Base-by-base conservation (phyloP, 1,140 invertebrate species). In the Elymnias hypermnestra region DNA sequence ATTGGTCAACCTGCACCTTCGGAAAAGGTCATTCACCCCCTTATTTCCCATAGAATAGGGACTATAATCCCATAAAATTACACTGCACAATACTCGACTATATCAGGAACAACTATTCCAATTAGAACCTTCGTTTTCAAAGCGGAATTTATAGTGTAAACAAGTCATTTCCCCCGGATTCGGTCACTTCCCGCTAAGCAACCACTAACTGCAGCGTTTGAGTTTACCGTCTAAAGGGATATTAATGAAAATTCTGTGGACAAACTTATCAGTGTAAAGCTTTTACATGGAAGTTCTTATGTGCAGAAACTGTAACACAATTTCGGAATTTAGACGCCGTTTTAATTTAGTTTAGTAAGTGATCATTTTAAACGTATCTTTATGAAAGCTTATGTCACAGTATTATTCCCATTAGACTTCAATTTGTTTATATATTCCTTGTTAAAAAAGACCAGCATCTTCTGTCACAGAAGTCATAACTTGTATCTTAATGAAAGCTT, bases 1-100 rank as follows among this genome's bases (percentile, higher is more conserved):
- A 78, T 78, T 74, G 73, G 57, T 66, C 55, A 57, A 52, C 45
- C 50, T 60, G 52, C 46, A 61, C 48, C 52, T 41, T 1, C 19
- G 12, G 19, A 2, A 12, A 2, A 36, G 12, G 0, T 29, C 26
- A 29, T 33, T 13, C 15, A n/a, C 5, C 3, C n/a, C 40, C 22
- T 17, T 44, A 13, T 21, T 10, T 7, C 14, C 3, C 9, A 43
- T 3, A 12, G 17, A 10, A 33, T 14, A 36, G 22, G 21, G 15
- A 25, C 13, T n/a, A 44, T 5, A 44, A 25, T 36, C n/a, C 14
- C 21, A n/a, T 23, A 25, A 2, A 44, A n/a, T 9, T 25, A 21
- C 19, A 21, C 10, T 5, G 8, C 6, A 36, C 42, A 44, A 44
- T 22, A 29, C 5, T 36, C 42, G 18, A 25, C 19, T 36, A 25